These are phyloP conservation scores for Anthonomus grandis DNA, from an alignment of 1,140 invertebrate species.

Conservation along the genomic window DNA sequence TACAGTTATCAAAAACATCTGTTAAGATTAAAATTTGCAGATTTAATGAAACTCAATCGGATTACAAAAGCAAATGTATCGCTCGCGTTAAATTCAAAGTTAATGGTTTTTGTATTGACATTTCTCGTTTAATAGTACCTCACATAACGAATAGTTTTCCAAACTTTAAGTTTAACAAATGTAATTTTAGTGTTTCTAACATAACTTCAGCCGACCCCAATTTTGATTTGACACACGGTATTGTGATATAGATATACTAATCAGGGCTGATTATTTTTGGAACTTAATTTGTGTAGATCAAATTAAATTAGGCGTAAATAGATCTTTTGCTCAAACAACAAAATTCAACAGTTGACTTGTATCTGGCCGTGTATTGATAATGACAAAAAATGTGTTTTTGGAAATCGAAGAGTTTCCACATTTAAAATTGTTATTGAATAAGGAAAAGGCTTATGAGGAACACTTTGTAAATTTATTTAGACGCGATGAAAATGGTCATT, in stretches of 20 bases:
- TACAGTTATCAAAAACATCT: too few relatives aligned
- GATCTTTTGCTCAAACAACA: conserved; percentile 28
- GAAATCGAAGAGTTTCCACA: not conserved
- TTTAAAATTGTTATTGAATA: not conserved
- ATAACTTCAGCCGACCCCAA: too few relatives aligned
- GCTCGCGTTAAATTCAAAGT: too few relatives aligned
- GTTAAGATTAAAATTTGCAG: too few relatives aligned
- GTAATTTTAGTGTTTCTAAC: conserved; percentile 1
- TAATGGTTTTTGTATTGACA: not conserved
- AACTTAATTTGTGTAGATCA: conserved; percentile 18
- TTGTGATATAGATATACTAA: conserved; percentile 37
- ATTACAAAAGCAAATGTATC: too few relatives aligned
- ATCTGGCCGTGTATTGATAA: not conserved
- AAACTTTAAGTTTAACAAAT: not conserved
- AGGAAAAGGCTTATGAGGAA: too few relatives aligned
- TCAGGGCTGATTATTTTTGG: conserved; percentile 34
- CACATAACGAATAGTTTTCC: too few relatives aligned
- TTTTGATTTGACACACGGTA: conserved; percentile 24
- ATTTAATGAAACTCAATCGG: too few relatives aligned
- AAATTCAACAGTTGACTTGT: conserved; percentile 39
- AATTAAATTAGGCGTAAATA: conserved; percentile 13
- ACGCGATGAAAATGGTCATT: too few relatives aligned
- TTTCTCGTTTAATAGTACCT: conserved; percentile 9
- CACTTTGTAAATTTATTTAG: too few relatives aligned
- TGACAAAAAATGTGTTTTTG: not conserved